These are phyloP conservation scores for Phrynocephalus forsythii DNA, from an alignment of 2,797 vertebrate species.

Conservation along the genomic window DNA sequence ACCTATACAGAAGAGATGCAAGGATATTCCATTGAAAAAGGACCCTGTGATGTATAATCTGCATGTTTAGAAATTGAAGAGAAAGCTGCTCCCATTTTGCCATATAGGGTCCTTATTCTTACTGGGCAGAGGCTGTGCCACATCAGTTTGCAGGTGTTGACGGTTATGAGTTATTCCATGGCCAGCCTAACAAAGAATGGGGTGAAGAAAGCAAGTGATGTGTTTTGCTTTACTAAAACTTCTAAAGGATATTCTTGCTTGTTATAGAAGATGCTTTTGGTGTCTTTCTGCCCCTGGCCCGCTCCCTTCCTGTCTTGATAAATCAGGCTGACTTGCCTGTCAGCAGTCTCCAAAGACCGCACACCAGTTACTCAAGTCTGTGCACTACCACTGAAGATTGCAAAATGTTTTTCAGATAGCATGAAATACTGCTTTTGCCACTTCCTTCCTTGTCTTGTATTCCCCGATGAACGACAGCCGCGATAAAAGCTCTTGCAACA, in stretches of 20 bases:
- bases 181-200: not conserved
- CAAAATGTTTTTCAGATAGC: slow-evolving; percentile 20
- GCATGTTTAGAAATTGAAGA: too few species aligned
- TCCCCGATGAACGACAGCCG: not conserved
- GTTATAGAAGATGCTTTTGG: not conserved
- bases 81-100: too few species aligned
- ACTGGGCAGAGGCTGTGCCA: not conserved
- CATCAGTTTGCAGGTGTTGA: not conserved
- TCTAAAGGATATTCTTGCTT: not conserved
- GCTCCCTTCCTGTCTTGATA: not conserved
- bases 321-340: slow-evolving; percentile 5
- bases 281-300: not conserved
- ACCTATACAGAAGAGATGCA: too few species aligned
- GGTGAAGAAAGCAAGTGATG: not conserved
- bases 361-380: slow-evolving; percentile 11
- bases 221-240: not conserved
- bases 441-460: slow-evolving; percentile 18
- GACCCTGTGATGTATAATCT: too few species aligned
- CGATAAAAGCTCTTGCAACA: slow-evolving; percentile 3
- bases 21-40: too few species aligned
- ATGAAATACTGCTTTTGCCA: slow-evolving; percentile 11
- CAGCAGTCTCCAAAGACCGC: slow-evolving; percentile 8
- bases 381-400: not conserved
- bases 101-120: too few species aligned
- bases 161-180: not conserved